These are phyloP conservation scores for Paradoxurus hermaphroditus DNA, from an alignment of 2,113 vertebrate genomes.

Conservation along the genomic window DNA sequence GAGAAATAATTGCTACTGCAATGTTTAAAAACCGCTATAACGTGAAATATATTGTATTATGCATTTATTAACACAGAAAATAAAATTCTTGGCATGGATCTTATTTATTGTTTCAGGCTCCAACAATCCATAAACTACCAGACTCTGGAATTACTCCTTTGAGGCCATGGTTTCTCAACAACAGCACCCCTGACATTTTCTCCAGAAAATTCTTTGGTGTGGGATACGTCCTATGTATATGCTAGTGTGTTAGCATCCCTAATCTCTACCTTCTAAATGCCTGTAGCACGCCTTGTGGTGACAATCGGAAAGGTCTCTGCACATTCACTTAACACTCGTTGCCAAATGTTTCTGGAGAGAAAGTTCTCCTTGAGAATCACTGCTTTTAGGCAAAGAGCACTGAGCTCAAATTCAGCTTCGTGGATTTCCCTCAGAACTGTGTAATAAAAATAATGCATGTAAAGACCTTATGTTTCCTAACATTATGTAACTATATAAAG, in stretches of 20 bases:
- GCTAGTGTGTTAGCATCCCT: no score
- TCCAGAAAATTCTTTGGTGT: neutral
- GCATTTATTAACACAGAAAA: neutral
- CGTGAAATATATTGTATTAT: neutral
- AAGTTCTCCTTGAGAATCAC: neutral
- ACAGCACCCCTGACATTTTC: neutral
- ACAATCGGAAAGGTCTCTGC: neutral
- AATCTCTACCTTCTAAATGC: neutral
- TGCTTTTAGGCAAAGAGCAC: neutral
- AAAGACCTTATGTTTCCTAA: neutral
- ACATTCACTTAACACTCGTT: neutral
- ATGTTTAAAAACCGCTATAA: neutral
- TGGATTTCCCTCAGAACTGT: neutral
- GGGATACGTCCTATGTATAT: neutral
- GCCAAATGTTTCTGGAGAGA: neutral
- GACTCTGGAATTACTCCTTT: neutral
- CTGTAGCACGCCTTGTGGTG: neutral
- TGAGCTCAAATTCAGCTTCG: neutral
- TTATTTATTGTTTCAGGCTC: neutral
- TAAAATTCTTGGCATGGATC: neutral
- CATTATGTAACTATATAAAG: neutral
- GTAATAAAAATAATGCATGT: neutral
- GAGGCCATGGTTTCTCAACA: neutral
- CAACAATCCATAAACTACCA: neutral
- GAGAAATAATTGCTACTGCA: neutral